These are phyloP conservation scores for Chironomus striatipennis DNA, from an alignment of 1,140 invertebrate genomes.

Conservation along the genomic window DNA sequence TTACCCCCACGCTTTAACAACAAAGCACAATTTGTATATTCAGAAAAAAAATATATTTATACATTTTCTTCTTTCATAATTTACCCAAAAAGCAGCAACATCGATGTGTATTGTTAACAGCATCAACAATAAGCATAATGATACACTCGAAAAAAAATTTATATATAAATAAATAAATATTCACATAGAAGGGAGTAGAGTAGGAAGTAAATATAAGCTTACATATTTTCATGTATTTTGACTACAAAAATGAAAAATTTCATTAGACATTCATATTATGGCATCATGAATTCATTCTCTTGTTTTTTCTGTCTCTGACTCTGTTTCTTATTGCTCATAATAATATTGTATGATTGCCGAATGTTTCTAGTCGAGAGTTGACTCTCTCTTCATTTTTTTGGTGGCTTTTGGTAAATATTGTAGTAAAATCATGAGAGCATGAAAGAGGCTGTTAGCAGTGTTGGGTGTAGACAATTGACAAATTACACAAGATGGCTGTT, in stretches of 20 bases:
- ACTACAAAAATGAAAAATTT: constrained; percentile 21
- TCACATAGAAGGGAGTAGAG: neutral
- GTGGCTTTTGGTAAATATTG: too few species aligned
- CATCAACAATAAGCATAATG: constrained; percentile 12
- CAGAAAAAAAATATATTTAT: neutral
- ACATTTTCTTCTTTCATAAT: neutral
- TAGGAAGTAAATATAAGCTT: neutral
- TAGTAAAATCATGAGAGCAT: too few species aligned
- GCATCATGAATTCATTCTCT: constrained; percentile 13
- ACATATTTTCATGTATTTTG: neutral
- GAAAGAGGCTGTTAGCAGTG: too few species aligned
- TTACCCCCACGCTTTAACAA: neutral
- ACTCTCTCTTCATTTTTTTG: neutral
- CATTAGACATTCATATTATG: constrained; percentile 18
- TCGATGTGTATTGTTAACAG: neutral
- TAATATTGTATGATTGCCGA: too few species aligned
- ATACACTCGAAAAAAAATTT: neutral
- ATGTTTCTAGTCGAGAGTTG: neutral
- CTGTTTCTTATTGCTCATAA: constrained; percentile 17
- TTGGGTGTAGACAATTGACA: too few species aligned
- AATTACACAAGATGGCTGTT: too few species aligned
- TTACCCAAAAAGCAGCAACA: neutral
- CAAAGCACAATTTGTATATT: constrained; percentile 2
- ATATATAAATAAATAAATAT: too few species aligned
- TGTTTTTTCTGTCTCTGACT: too few species aligned